These are phyloP conservation scores for Mechanitis messenoides DNA, from an alignment of 2,888 invertebrate genomes.

Conservation along the genomic window DNA sequence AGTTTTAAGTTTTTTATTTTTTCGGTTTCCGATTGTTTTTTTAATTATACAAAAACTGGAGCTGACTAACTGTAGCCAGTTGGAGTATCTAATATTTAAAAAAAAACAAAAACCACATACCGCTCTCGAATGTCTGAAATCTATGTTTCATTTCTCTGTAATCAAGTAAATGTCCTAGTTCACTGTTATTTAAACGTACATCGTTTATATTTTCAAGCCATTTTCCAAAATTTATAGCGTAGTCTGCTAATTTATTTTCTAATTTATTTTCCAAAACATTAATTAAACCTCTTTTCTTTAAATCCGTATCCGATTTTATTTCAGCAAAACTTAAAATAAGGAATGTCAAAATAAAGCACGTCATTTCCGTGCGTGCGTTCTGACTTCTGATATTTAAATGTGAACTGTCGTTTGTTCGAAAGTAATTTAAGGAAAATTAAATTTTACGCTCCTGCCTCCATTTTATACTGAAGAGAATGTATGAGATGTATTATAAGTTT, in stretches of 20 bases:
- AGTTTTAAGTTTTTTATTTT: too few species aligned
- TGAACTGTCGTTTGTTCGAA: constrained; percentile 17
- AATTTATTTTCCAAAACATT: constrained; percentile 41
- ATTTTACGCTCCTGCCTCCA: constrained; percentile 4
- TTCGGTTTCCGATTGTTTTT: too few species aligned
- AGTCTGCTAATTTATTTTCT: constrained; percentile 42
- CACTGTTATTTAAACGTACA: constrained; percentile 46
- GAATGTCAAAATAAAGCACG: constrained; percentile 27
- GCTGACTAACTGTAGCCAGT: too few species aligned
- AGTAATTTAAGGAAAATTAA: constrained; percentile 10
- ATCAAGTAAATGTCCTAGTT: constrained; percentile 46
- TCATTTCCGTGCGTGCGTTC: constrained; percentile 32
- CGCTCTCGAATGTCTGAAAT: constrained; percentile 30
- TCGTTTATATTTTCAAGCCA: constrained; percentile 57
- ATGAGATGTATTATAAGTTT: neutral
- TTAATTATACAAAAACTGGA: too few species aligned
- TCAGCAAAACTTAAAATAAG: constrained; percentile 28
- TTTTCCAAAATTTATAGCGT: constrained; percentile 34
- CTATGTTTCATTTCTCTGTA: constrained; percentile 55
- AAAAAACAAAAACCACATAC: constrained; percentile 39
- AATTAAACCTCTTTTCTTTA: constrained; percentile 25
- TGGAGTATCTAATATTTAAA: neutral
- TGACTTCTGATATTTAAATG: constrained; percentile 23
- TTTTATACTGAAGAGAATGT: neutral
- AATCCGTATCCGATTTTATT: constrained; percentile 10